phyloP scores from a whole-genome alignment of 1,140 invertebrate genomes.

The Acromyrmex charruanus region DNA sequence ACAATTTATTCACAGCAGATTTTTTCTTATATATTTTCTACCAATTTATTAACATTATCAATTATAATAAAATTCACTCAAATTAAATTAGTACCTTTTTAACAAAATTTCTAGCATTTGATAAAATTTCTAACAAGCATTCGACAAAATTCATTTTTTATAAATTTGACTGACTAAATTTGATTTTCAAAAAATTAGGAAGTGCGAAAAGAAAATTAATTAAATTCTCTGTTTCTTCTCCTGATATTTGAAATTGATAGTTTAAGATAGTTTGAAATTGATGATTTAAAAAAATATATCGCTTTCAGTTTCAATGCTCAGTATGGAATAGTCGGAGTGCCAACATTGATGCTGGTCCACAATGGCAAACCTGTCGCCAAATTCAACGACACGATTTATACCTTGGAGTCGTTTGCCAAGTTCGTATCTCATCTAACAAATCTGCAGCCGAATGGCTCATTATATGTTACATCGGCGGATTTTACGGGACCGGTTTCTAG shows the following conservation, averaged over 20 bases:
- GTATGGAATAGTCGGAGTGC: constrained; percentile 97
- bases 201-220: too few species aligned
- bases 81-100: too few species aligned
- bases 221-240: constrained; percentile 15
- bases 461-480: constrained; percentile 92
- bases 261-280: too few species aligned
- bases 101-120: too few species aligned
- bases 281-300: constrained; percentile 48
- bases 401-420: constrained; percentile 92
- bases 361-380: constrained; percentile 95
- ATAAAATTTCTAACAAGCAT: too few species aligned
- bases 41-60: too few species aligned
- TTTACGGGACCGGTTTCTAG: constrained; percentile 93
- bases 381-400: constrained; percentile 95
- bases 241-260: constrained; percentile 7
- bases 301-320: constrained; percentile 93
- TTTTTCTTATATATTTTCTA: too few species aligned
- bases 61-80: too few species aligned
- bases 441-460: constrained; percentile 88
- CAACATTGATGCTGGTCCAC: constrained; percentile 96
- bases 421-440: constrained; percentile 95
- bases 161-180: too few species aligned
- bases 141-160: too few species aligned
- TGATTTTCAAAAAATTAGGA: too few species aligned
- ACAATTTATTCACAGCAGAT: too few species aligned